phyloP scores from a whole-genome alignment of 2,113 vertebrate genomes.

The Numida meleagris region DNA sequence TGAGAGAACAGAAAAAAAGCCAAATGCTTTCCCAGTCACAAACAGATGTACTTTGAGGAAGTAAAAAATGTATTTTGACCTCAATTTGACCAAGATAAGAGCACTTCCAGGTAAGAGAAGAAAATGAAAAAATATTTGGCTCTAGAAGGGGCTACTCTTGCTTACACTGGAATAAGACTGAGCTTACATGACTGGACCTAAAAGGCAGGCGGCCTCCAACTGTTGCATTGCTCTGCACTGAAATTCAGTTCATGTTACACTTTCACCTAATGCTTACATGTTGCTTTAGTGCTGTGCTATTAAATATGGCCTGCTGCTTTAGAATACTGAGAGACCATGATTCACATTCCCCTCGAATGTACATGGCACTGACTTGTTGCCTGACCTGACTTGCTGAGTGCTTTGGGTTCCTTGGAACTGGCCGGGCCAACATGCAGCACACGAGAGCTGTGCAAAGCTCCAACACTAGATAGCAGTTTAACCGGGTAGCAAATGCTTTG shows the following conservation, averaged over 20 bases:
- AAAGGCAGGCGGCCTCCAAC: not conserved
- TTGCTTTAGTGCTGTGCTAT: not conserved
- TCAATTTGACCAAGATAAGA: not conserved
- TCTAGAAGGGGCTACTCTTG: not conserved
- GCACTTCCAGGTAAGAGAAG: not conserved
- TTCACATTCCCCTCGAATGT: not conserved
- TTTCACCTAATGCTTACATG: not conserved
- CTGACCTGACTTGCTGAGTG: not conserved
- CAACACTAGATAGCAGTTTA: not conserved
- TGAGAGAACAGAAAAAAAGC: not conserved
- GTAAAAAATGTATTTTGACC: not conserved
- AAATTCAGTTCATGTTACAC: not conserved
- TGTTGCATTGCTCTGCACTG: not conserved
- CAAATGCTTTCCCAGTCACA: not conserved
- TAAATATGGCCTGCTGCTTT: not conserved
- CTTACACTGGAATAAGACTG: not conserved
- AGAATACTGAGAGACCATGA: not conserved
- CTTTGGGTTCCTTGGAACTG: not conserved
- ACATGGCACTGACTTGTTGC: not conserved
- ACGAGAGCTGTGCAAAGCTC: not conserved
- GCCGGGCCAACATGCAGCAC: not conserved
- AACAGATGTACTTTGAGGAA: not conserved
- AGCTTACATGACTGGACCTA: fast-evolving
- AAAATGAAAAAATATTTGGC: not conserved
- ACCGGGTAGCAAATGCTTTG: not conserved